Conservation (phyloP, 2,797 vertebrate species). For the Furcifer pardalis region DNA sequence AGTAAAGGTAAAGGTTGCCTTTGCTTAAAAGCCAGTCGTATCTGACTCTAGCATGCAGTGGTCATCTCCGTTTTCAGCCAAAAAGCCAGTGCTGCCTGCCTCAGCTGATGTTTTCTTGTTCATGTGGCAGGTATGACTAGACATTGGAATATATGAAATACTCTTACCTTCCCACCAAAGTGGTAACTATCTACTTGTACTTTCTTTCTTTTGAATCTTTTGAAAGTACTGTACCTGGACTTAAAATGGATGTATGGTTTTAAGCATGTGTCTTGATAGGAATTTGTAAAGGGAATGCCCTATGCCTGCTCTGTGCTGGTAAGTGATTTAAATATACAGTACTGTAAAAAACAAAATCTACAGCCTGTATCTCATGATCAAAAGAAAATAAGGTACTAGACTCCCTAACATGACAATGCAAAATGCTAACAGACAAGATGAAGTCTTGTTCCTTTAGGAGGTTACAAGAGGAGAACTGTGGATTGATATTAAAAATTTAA, state of each 20-base stretch:
- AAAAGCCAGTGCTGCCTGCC: no score
- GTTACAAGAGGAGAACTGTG: background rate
- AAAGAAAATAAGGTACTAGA: background rate
- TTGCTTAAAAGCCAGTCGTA: no score
- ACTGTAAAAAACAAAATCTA: background rate
- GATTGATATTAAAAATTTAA: constrained; percentile 35
- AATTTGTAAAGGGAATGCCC: background rate
- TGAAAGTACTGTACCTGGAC: background rate
- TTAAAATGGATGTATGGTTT: background rate
- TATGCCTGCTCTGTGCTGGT: background rate
- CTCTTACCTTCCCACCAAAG: no score
- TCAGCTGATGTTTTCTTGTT: no score
- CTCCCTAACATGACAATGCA: background rate
- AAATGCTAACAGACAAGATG: background rate
- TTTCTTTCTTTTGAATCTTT: no score
- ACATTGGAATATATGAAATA: no score
- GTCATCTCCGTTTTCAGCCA: no score
- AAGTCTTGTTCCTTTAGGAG: background rate
- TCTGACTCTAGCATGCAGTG: no score
- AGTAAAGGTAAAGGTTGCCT: no score
- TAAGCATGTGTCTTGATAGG: background rate
- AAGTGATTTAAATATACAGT: background rate
- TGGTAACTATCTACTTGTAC: no score
- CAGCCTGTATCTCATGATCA: background rate
- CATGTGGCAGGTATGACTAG: no score